Conservation (phyloP, 2,113 vertebrate genomes). For the Crypturellus undulatus region DNA sequence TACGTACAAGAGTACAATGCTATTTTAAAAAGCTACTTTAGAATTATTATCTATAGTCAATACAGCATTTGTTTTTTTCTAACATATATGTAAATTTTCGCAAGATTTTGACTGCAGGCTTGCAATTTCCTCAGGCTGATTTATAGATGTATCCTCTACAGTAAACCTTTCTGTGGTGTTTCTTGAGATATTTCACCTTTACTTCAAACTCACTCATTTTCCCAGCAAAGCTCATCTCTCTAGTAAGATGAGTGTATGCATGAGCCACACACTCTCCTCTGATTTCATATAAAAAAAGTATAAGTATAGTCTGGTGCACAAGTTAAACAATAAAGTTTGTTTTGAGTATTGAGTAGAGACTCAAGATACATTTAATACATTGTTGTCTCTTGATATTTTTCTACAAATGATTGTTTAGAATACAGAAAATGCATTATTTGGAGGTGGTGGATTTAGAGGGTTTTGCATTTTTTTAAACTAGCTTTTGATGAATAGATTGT, state of each 20-base stretch:
- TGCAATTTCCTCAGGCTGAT: neutral
- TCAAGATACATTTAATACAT: neutral
- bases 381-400: neutral
- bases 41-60: neutral
- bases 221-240: neutral
- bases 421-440: too few species aligned
- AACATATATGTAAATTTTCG: neutral
- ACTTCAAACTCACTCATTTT: neutral
- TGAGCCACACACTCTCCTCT: neutral
- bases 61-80: neutral
- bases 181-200: neutral
- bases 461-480: too few species aligned
- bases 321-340: neutral
- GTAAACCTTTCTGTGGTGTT: neutral
- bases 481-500: neutral
- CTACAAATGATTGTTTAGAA: neutral
- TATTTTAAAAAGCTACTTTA: neutral
- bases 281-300: neutral
- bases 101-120: neutral
- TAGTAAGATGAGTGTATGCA: neutral
- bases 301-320: neutral
- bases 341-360: neutral
- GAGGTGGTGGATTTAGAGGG: too few species aligned
- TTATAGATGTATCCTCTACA: neutral
- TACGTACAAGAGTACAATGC: fast-evolving